These are phyloP conservation scores for Drosophila aldrichi DNA, from an alignment of 2,888 invertebrate genomes.

Conservation along the genomic window DNA sequence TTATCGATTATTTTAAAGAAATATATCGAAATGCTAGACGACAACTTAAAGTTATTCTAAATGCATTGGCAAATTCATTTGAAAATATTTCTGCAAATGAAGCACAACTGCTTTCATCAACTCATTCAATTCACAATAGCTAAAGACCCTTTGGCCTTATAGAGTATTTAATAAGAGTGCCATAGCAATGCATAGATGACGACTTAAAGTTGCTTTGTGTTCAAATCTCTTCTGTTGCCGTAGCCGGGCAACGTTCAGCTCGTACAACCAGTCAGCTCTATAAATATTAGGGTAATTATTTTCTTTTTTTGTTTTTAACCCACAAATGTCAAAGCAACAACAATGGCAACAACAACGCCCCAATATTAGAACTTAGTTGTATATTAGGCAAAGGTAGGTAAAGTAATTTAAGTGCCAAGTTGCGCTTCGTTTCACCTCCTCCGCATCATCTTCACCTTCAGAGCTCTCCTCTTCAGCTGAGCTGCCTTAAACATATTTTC, in stretches of 20 bases:
- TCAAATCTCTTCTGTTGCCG: conserved; percentile 30
- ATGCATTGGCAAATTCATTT: not conserved
- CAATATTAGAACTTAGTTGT: conserved; percentile 48
- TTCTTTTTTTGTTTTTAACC: conserved; percentile 49
- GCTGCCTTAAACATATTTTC: conserved; percentile 38
- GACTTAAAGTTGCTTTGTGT: not conserved
- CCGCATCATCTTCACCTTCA: not conserved
- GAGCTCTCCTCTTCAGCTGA: conserved; percentile 3
- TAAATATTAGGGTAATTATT: conserved; percentile 69
- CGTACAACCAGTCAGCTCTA: conserved; percentile 32
- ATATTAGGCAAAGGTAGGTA: conserved; percentile 54
- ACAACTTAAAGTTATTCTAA: not conserved
- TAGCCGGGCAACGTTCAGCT: conserved; percentile 10
- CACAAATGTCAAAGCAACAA: conserved; percentile 70
- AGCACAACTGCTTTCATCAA: not conserved
- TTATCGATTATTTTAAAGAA: not conserved
- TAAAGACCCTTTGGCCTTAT: not conserved
- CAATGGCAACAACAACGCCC: conserved; percentile 30
- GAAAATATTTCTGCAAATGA: not conserved
- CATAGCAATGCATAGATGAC: not conserved
- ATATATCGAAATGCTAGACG: not conserved
- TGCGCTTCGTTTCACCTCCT: conserved; percentile 26
- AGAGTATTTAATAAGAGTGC: conserved; percentile 3
- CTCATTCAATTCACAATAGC: not conserved
- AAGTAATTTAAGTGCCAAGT: conserved; percentile 59